Base-by-base conservation (phyloP, 1,140 invertebrate genomes). In the Eulimnadia texana region DNA sequence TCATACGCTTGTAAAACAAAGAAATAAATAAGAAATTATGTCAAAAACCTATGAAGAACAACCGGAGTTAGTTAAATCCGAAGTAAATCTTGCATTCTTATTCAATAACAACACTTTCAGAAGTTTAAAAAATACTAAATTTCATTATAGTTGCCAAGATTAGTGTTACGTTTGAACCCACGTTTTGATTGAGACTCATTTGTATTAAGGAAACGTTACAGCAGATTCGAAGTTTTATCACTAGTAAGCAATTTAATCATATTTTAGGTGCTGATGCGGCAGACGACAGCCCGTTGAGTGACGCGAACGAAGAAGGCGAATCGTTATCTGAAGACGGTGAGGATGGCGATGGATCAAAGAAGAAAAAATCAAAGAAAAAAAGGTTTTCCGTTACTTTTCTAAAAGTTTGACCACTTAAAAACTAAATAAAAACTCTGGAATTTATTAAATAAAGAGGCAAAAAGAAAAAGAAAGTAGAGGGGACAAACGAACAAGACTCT, bases 241-340 rank as follows among this genome's bases (percentile, higher is more conserved):
- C n/a, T n/a, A n/a, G n/a, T n/a, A n/a, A n/a, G n/a, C n/a, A n/a
- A n/a, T n/a, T n/a, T 42, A n/a, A 3, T 16, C 42, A 3, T 42
- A 11, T 23, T 24, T 6, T 19, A 60, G 59, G 49, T 51, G 59
- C 23, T 19, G 59, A 51, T 42, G 33, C 6, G n/a, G n/a, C n/a
- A 9, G 33, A 42, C 33, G 33, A 42, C 33, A 42, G 33, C 33
- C 33, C 33, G 33, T 16, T 42, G 49, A 60, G 49, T 51, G 59
- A 60, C 9, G 59, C 25, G 9, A 49, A 60, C 50, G 59, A 60
- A 13, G 20, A 50, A 25, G 24, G 22, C n/a, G 59, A 51, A 3
- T 47, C 33, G n/a, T 25, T 22, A 13, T 50, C 59, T 52, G 27
- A 28, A 3, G 47, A 28, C 11, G 59, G 51, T 3, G 3, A 23